phyloP scores from a whole-genome alignment of 1,140 invertebrate species.

The Drosophila quadrilineata region DNA sequence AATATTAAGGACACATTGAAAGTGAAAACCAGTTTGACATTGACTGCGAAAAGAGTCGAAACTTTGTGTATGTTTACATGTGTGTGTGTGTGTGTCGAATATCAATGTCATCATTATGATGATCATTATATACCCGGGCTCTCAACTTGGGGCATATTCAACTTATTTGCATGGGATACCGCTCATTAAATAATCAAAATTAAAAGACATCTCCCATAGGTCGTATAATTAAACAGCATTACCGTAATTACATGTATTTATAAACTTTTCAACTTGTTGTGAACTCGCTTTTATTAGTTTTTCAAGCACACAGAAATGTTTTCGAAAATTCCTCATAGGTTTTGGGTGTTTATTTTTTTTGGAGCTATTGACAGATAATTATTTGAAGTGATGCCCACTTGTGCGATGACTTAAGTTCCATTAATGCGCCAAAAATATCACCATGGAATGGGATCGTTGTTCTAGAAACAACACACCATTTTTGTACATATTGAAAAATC shows the following conservation, averaged over 20 bases:
- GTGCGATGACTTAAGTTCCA: slow-evolving; percentile 61
- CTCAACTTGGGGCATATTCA: no score
- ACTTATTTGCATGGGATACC: no score
- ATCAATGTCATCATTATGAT: slow-evolving; percentile 50
- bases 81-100: slow-evolving; percentile 34
- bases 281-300: no score
- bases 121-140: no score
- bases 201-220: no score
- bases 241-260: no score
- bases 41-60: slow-evolving; percentile 50
- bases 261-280: no score
- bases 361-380: slow-evolving; percentile 32
- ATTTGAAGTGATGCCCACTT: slow-evolving; percentile 55
- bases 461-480: slow-evolving; percentile 48
- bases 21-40: slow-evolving; percentile 73
- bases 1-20: slow-evolving; percentile 62
- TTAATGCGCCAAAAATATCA: slow-evolving; percentile 69
- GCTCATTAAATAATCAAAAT: no score
- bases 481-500: slow-evolving; percentile 33
- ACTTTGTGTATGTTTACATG: slow-evolving; percentile 10
- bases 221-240: no score
- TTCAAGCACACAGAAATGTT: no score
- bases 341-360: not conserved
- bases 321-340: no score
- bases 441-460: slow-evolving; percentile 41